Percentiles rank a stretch among this genome's conserved stretches.
These are phyloP conservation scores for Cryptotis parvus DNA, from an alignment of 2,113 vertebrate species.

Conservation along the genomic window DNA sequence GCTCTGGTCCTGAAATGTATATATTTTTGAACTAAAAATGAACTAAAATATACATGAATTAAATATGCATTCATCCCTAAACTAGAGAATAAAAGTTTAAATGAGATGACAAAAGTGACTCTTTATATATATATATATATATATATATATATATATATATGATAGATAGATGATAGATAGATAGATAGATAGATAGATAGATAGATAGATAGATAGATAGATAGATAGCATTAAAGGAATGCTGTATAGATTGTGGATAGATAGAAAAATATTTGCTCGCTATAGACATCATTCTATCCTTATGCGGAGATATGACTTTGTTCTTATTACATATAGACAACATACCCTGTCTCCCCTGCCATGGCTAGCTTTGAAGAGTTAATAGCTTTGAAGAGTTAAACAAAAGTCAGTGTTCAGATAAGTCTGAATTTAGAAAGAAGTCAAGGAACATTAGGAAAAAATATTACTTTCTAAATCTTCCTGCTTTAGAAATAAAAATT, in stretches of 20 bases:
- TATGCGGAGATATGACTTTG: neutral
- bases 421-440: neutral
- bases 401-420: slow-evolving; percentile 24
- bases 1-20: too few species aligned
- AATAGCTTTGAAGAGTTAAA: slow-evolving; percentile 29
- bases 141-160: too few species aligned
- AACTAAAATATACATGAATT: too few species aligned
- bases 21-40: too few species aligned
- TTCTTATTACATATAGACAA: neutral
- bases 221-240: neutral
- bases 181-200: too few species aligned
- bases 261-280: slow-evolving; percentile 6
- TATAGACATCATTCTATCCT: neutral
- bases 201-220: too few species aligned
- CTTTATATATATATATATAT: neutral
- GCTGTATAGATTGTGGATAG: neutral
- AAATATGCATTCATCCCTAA: slow-evolving; percentile 19
- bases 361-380: too few species aligned
- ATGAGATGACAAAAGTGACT: slow-evolving; percentile 10
- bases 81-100: slow-evolving; percentile 27
- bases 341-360: neutral
- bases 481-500: neutral
- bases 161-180: too few species aligned
- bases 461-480: neutral
- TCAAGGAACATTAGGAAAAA: neutral